A percentile compares a stretch with the other conserved stretches of the same genome.
phyloP scores from a whole-genome alignment of 2,888 invertebrate species.

The Odontocolon sp. region DNA sequence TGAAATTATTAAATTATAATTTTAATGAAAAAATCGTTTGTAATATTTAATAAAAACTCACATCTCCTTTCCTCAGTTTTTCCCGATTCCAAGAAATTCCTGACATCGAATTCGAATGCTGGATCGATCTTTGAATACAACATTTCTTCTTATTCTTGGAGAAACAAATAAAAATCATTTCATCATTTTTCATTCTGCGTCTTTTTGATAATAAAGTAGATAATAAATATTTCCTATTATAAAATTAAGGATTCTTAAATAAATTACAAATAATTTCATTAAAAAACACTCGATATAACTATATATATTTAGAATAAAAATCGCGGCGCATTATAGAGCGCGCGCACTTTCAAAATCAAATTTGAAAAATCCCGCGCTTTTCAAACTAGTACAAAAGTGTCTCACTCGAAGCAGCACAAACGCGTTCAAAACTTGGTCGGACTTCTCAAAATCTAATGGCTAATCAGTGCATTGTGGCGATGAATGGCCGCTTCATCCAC shows the following conservation, averaged over 20 bases:
- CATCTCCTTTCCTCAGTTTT: no score
- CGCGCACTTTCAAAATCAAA: background rate
- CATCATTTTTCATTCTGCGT: no score
- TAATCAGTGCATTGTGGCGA: conserved; percentile 68
- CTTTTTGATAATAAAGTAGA: no score
- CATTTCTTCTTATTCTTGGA: no score
- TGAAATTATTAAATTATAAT: conserved; percentile 12
- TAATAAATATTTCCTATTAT: no score
- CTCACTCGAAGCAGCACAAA: background rate
- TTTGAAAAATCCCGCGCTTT: background rate
- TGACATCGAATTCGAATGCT: no score
- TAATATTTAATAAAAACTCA: no score
- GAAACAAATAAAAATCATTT: no score
- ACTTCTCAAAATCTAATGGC: background rate
- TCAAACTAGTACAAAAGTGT: background rate
- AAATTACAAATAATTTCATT: no score
- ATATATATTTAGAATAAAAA: background rate
- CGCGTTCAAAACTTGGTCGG: background rate
- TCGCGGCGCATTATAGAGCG: background rate
- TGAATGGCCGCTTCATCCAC: conserved; percentile 74
- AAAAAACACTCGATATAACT: background rate
- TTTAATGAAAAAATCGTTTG: background rate
- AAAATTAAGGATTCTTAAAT: no score
- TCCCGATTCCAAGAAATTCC: background rate
- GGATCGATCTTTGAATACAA: no score